Conservation (phyloP, 2,797 vertebrate genomes). For the Schizopygopsis malacanthus region DNA sequence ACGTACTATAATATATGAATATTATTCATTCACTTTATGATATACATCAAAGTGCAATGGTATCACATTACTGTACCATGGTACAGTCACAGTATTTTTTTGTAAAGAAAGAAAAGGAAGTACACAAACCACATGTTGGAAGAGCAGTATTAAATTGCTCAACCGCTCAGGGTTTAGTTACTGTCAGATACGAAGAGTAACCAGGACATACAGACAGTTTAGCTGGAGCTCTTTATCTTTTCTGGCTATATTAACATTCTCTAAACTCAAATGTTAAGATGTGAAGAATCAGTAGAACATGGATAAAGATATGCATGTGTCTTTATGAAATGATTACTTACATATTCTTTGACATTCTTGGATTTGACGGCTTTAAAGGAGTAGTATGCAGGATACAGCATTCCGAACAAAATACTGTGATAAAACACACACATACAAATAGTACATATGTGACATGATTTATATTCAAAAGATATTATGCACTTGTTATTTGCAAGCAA, state of each 20-base stretch:
- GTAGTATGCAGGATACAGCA: constrained; percentile 87
- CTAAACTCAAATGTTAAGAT: constrained; percentile 19
- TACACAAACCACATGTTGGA: background rate
- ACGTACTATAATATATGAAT: constrained; percentile 4
- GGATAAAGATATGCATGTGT: background rate
- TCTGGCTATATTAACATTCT: background rate
- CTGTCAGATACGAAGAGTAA: background rate
- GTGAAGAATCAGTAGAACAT: background rate
- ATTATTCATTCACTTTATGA: background rate
- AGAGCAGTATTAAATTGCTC: constrained; percentile 32
- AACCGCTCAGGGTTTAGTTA: constrained; percentile 31
- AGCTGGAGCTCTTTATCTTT: background rate
- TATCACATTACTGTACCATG: background rate
- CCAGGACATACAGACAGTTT: background rate
- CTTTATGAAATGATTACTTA: constrained; percentile 72
- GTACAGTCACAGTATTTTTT: background rate
- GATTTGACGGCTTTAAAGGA: constrained; percentile 90
- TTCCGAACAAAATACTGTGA: constrained; percentile 84
- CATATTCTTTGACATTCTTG: constrained; percentile 90
- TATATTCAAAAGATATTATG: background rate
- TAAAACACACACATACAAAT: constrained; percentile 28
- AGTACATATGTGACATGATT: background rate
- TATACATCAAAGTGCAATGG: background rate
- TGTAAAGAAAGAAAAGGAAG: constrained; percentile 11
- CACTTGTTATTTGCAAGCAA: background rate